Conservation (phyloP, 2,113 vertebrate species). For the Amphiprion ocellaris region DNA sequence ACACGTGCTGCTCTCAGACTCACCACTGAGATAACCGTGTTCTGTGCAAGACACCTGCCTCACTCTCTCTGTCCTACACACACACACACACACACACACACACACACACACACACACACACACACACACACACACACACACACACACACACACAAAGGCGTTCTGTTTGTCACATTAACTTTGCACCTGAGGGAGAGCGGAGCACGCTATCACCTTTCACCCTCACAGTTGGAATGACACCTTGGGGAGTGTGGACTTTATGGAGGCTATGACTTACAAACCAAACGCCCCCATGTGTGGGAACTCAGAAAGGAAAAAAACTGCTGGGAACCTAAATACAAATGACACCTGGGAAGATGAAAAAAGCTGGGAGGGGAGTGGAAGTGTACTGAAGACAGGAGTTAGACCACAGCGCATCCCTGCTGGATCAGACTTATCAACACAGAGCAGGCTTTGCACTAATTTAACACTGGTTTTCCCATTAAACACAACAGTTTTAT, state of each 20-base stretch:
- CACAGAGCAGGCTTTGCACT: neutral
- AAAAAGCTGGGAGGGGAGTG: neutral
- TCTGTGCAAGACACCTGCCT: neutral
- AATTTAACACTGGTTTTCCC: neutral
- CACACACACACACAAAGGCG: conserved; percentile 30
- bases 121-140: conserved; percentile 2
- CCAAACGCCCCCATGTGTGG: conserved; percentile 18
- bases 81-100: conserved; percentile 34
- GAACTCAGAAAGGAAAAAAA: conserved; percentile 15
- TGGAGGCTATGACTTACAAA: conserved; percentile 42
- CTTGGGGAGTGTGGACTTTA: conserved; percentile 36
- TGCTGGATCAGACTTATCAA: neutral
- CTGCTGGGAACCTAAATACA: conserved; percentile 29
- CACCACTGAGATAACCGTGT: neutral
- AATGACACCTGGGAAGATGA: conserved; percentile 15
- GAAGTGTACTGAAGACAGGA: neutral
- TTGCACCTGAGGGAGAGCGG: conserved; percentile 46
- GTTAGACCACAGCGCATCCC: neutral
- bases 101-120: conserved; percentile 37
- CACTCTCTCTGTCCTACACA: neutral
- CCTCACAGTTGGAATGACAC: conserved; percentile 49
- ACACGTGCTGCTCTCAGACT: neutral
- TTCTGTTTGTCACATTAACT: conserved; percentile 40
- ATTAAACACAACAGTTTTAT: neutral
- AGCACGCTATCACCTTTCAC: conserved; percentile 60